Conservation (phyloP, 2,888 invertebrate species). For the Meliscaeva auricollis region DNA sequence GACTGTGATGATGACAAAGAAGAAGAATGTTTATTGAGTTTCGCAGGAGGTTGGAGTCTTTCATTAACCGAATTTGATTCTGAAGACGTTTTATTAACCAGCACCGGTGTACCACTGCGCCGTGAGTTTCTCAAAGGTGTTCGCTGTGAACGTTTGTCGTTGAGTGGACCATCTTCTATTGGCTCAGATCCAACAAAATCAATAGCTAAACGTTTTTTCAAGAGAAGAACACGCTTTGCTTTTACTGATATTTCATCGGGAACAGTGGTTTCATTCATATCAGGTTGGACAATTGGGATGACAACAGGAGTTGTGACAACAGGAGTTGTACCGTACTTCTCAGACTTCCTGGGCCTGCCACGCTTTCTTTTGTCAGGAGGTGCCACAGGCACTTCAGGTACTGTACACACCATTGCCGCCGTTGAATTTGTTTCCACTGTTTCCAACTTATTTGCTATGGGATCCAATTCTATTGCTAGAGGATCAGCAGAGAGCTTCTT, state of each 20-base stretch:
- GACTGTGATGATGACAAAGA: constrained; percentile 62
- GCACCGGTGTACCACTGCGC: constrained; percentile 79
- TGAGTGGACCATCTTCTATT: constrained; percentile 61
- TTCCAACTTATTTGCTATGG: constrained; percentile 51
- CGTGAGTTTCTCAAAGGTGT: constrained; percentile 80
- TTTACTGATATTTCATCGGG: constrained; percentile 77
- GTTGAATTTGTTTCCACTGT: constrained; percentile 51
- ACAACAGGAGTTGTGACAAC: constrained; percentile 3
- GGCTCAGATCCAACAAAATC: constrained; percentile 81
- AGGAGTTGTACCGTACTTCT: constrained; percentile 49
- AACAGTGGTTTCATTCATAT: constrained; percentile 19
- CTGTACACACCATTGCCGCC: constrained; percentile 74
- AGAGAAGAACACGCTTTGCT: constrained; percentile 81
- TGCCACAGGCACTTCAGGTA: constrained; percentile 77
- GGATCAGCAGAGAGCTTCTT: constrained; percentile 64
- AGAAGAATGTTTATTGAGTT: constrained; percentile 56
- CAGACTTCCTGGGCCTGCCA: constrained; percentile 83
- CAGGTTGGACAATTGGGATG: neutral
- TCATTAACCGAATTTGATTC: constrained; percentile 52
- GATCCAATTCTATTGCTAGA: constrained; percentile 46
- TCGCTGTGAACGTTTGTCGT: constrained; percentile 77
- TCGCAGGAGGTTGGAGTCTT: constrained; percentile 40
- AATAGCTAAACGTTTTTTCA: constrained; percentile 82
- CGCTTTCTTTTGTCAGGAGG: constrained; percentile 82
- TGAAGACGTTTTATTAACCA: constrained; percentile 32